Base-by-base conservation (phyloP, 2,113 vertebrate species). In the Ptilonorhynchus violaceus region DNA sequence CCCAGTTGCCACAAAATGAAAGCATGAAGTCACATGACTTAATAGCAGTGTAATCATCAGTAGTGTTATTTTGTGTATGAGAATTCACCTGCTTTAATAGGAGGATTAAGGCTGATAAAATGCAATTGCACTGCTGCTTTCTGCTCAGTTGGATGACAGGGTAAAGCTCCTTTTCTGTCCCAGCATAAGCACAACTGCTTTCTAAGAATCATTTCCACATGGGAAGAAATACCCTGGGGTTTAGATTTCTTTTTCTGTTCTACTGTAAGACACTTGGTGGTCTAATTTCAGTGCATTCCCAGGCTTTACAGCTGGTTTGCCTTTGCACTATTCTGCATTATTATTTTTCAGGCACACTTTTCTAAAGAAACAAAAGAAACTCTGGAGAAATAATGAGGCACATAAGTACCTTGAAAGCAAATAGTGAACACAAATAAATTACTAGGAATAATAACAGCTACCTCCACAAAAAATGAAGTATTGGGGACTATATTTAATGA, bases 181-280 rank as follows among this genome's bases (percentile, higher is more conserved):
- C 69, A 44, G 46, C 58, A 42, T 28, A 67, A 93, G 64, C 46
- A 24, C 8, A 35, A 37, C 78, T 96, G 92, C 96, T 96, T 96
- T 97, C 93, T 56, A 96, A 94, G 92, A 96, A 92, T 79, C 21
- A 85, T 96, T 95, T 95, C 87, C 49, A 62, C 70, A 50, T 47
- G 77, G 73, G 83, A 92, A 76, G 69, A 91, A 87, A 53, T 62
- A 75, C 44, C 80, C 19, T 33, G 64, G 39, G 44, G 11, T 62
- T 76, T 87, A 28, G 31, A 0, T 2, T 62, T 75, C 27, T 49
- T 50, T 41, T 55, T 5, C 35, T 81, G 7, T 74, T 78, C 44
- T 66, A 3, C 53, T 50, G 3, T 50, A 47, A 90, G 62, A 75
- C 75, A 49, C 66, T 85, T 74, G 90, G 75, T 90, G 92, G 79